Evolutionary conservation across 37 sponge, comb jelly and placozoan genomes (phyloP).

Genomic region (Tethya wilhelma): DNA sequence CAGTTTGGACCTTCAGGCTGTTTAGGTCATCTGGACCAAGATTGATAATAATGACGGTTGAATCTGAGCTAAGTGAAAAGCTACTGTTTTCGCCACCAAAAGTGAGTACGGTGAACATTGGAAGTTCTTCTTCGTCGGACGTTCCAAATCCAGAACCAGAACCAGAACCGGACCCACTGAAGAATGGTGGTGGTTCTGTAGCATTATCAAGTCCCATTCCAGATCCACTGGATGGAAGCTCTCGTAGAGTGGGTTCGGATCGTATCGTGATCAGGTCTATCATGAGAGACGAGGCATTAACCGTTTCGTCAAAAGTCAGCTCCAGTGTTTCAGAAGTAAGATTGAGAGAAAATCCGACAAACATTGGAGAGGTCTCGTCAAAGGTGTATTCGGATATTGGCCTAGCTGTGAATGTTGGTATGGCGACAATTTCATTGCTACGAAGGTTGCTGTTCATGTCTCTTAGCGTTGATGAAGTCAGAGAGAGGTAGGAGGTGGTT

Average conservation of each 20-base stretch:
- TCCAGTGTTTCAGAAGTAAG: slow-evolving; percentile 65
- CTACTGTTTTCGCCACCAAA: slow-evolving; percentile 64
- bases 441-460: slow-evolving; percentile 66
- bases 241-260: slow-evolving; percentile 7
- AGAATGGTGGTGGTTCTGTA: background rate
- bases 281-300: slow-evolving; percentile 69
- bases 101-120: slow-evolving; percentile 33
- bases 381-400: slow-evolving; percentile 29
- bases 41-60: slow-evolving; percentile 65
- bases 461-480: slow-evolving; percentile 33
- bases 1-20: slow-evolving; percentile 59
- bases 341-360: slow-evolving; percentile 76
- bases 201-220: background rate
- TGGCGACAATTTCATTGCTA: slow-evolving; percentile 47
- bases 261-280: slow-evolving; percentile 67
- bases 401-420: slow-evolving; percentile 7
- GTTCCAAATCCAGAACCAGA: slow-evolving; percentile 2
- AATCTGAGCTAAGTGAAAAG: slow-evolving; percentile 45
- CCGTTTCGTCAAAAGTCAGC: slow-evolving; percentile 89
- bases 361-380: slow-evolving; percentile 68
- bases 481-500: slow-evolving; percentile 45
- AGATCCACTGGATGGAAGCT: background rate
- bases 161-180: slow-evolving; percentile 26
- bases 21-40: slow-evolving; percentile 83
- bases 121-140: background rate